Evolutionary conservation across 2,888 invertebrate species (phyloP).

Genomic region (Hedychridium roseum): DNA sequence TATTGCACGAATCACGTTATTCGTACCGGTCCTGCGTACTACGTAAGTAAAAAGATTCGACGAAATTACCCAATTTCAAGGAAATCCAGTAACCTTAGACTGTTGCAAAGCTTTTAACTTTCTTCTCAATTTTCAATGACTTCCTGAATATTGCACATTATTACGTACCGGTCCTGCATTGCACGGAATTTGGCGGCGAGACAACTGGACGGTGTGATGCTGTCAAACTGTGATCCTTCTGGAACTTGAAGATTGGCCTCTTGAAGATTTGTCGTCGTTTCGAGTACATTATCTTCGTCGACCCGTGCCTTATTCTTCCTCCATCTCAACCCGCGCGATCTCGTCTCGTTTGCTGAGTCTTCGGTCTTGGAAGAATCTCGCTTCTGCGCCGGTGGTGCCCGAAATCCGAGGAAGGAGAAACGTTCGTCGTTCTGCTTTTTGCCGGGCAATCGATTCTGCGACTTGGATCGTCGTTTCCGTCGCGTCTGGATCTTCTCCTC

Average conservation of each 20-base stretch:
- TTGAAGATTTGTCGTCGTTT: slow-evolving; percentile 17
- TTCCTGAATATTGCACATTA: no score
- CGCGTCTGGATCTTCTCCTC: slow-evolving; percentile 46
- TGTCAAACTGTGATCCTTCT: slow-evolving; percentile 46
- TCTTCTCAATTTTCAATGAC: no score
- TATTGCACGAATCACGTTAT: no score
- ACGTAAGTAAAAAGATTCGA: no score
- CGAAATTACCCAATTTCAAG: no score
- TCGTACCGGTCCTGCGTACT: no score
- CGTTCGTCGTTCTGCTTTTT: slow-evolving; percentile 37
- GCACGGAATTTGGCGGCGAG: slow-evolving; percentile 75
- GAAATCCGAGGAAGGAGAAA: slow-evolving; percentile 47
- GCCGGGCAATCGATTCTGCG: slow-evolving; percentile 50
- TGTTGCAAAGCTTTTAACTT: no score
- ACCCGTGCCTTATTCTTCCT: slow-evolving; percentile 11
- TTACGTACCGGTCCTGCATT: slow-evolving; percentile 79
- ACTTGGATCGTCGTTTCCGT: slow-evolving; percentile 56
- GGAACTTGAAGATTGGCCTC: slow-evolving; percentile 15
- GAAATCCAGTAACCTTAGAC: no score
- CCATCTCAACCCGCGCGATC: neutral
- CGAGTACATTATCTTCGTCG: slow-evolving; percentile 7
- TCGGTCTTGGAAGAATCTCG: no score
- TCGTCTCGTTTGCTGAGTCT: no score
- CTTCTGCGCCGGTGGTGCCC: slow-evolving; percentile 34
- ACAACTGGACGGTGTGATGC: slow-evolving; percentile 64